Conservation (phyloP, 2,113 vertebrate genomes). For the Piaya cayana region DNA sequence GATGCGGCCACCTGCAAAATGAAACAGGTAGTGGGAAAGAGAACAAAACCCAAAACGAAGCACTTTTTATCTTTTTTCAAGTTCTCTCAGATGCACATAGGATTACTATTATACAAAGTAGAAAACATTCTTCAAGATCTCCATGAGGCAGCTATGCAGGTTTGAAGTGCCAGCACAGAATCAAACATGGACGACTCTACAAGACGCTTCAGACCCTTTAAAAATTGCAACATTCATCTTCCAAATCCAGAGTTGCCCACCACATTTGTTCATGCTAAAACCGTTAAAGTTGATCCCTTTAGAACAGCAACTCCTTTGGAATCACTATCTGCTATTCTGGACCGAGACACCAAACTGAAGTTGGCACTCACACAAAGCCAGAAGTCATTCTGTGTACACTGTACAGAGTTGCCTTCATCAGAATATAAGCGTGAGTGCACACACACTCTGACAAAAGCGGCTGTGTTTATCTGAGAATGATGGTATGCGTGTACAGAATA, state of each 20-base stretch:
- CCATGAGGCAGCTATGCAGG: neutral
- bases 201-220: neutral
- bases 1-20: conserved; percentile 86
- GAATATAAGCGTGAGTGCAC: neutral
- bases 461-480: conserved; percentile 38
- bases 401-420: neutral
- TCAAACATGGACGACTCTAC: neutral
- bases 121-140: neutral
- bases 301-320: neutral
- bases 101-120: neutral
- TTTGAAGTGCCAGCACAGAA: neutral
- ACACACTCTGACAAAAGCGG: neutral
- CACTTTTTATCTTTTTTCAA: neutral
- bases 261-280: neutral
- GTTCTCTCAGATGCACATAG: neutral
- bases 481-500: conserved; percentile 52
- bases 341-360: neutral
- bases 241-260: neutral
- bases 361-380: conserved; percentile 51
- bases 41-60: neutral
- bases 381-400: conserved; percentile 22
- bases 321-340: neutral
- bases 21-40: neutral
- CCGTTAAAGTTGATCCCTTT: neutral
- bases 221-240: neutral